Percentiles rank a stretch among this genome's conserved stretches.
phyloP scores from a whole-genome alignment of 2,113 vertebrate species.

The Platysternon megacephalum region DNA sequence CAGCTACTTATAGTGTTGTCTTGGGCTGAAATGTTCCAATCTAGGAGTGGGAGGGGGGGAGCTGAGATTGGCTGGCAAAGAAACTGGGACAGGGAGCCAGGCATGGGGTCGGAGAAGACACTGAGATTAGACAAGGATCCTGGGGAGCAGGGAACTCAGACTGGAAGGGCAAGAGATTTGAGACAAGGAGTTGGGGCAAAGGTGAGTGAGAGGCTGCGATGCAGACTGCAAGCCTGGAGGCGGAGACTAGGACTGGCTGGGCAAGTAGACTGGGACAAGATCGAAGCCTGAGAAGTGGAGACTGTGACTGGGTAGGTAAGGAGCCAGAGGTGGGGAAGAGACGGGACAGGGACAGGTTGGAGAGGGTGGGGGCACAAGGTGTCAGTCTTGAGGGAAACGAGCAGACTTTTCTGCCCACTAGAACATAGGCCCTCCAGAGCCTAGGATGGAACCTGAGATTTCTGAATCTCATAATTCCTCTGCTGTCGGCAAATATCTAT shows the following conservation, averaged over 20 bases:
- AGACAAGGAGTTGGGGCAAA: not conserved
- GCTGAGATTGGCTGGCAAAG: not conserved
- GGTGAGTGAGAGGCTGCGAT: not conserved
- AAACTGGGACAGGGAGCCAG: not conserved
- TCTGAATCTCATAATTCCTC: not conserved
- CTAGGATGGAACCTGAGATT: not conserved
- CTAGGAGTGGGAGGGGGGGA: not conserved
- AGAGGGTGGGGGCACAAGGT: not conserved
- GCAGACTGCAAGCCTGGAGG: not conserved
- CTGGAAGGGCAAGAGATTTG: not conserved
- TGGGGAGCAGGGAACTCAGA: not conserved
- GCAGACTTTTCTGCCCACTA: not conserved
- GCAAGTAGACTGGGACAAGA: not conserved
- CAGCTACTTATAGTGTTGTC: not conserved
- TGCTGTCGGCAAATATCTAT: accelerated
- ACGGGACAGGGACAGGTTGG: not conserved
- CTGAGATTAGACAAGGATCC: not conserved
- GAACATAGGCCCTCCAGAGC: not conserved
- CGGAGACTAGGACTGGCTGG: not conserved
- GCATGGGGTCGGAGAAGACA: not conserved
- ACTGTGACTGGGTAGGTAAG: not conserved
- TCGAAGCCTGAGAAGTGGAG: not conserved
- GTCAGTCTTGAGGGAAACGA: not conserved
- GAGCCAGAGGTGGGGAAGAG: accelerated
- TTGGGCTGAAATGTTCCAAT: not conserved